Percentiles rank a stretch among this genome's conserved stretches.
Evolutionary conservation across 2,888 invertebrate species (phyloP).

Genomic region (Agrenia bidenticulata): DNA sequence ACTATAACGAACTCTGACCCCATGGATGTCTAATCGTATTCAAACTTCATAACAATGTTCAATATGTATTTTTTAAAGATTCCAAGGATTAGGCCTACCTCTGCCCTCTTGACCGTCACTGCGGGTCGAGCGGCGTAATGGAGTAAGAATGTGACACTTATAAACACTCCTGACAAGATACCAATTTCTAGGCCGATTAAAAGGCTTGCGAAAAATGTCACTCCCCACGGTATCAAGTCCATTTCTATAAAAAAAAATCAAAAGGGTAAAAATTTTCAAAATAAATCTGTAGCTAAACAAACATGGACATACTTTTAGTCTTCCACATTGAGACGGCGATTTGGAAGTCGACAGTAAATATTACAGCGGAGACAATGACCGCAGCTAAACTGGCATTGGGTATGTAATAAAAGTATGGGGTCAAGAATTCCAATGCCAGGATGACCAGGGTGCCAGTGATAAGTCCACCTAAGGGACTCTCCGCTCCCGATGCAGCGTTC

Average conservation of each 20-base stretch:
- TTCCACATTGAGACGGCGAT: conserved; percentile 72
- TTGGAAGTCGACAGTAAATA: conserved; percentile 63
- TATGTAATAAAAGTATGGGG: conserved; percentile 83
- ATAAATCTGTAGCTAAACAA: no score
- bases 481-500: conserved; percentile 59
- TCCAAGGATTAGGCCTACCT: conserved; percentile 59
- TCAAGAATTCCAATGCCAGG: conserved; percentile 77
- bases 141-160: conserved; percentile 80
- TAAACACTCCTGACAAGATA: conserved; percentile 76
- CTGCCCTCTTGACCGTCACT: conserved; percentile 72
- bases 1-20: conserved; percentile 50
- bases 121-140: conserved; percentile 86
- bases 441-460: conserved; percentile 78
- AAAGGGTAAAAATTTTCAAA: no score
- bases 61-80: not conserved
- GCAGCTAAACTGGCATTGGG: conserved; percentile 82
- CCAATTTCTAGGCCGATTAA: conserved; percentile 82
- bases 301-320: conserved; percentile 83
- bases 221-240: conserved; percentile 79
- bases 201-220: conserved; percentile 82
- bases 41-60: not conserved
- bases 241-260: conserved; percentile 71
- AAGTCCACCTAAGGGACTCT: conserved; percentile 60
- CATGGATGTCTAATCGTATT: conserved; percentile 40
- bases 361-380: conserved; percentile 82